A percentile compares a stretch with the other conserved stretches of the same genome.
Evolutionary conservation across 2,888 invertebrate species (phyloP).

Genomic region (Belgica antarctica): DNA sequence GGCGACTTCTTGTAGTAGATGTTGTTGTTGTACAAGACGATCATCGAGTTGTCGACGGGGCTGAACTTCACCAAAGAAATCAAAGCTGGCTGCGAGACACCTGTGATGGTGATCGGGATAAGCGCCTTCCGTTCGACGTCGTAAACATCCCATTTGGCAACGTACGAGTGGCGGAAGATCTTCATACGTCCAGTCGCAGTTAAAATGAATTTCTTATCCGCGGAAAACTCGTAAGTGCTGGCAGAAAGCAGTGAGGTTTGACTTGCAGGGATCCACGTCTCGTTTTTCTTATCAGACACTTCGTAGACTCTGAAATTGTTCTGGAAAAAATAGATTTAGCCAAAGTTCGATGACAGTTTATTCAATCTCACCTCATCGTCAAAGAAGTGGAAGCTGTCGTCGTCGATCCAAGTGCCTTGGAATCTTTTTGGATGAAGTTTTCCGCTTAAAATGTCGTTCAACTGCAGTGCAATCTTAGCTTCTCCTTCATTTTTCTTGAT

Average conservation of each 20-base stretch:
- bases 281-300: background rate
- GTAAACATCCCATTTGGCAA: conserved; percentile 70
- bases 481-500: conserved; percentile 48
- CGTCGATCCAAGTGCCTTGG: conserved; percentile 79
- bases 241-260: conserved; percentile 51
- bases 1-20: conserved; percentile 69
- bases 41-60: conserved; percentile 68
- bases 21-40: conserved; percentile 71
- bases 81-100: conserved; percentile 54
- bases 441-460: conserved; percentile 72
- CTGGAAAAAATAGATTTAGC: conserved; percentile 31
- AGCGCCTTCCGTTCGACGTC: conserved; percentile 59
- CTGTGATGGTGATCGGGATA: conserved; percentile 47
- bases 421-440: conserved; percentile 66
- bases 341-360: no score
- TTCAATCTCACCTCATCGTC: conserved; percentile 53
- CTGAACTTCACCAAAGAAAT: conserved; percentile 73
- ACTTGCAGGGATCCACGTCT: conserved; percentile 45
- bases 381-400: conserved; percentile 64
- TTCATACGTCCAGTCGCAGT: conserved; percentile 65
- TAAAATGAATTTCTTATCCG: conserved; percentile 64
- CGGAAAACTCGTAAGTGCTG: conserved; percentile 62
- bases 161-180: conserved; percentile 77
- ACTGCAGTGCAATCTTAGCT: conserved; percentile 55
- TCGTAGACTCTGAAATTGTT: conserved; percentile 33